phyloP scores from a whole-genome alignment of 2,888 invertebrate genomes.

The Dicyrtomina minuta region DNA sequence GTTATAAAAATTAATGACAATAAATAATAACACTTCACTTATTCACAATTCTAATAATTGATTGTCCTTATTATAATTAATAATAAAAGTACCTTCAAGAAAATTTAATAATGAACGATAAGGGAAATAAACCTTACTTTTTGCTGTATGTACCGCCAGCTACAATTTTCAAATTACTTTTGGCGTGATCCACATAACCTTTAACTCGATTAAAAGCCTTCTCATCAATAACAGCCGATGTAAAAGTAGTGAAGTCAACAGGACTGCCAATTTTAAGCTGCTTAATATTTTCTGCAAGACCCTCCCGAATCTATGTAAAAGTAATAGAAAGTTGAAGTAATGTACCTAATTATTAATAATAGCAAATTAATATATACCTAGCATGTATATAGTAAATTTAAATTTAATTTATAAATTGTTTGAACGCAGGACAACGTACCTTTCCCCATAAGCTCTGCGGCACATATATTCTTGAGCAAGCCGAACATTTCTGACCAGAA shows the following conservation, averaged over 20 bases:
- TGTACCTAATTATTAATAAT: no score
- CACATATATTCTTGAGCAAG: slow-evolving; percentile 94
- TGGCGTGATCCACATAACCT: slow-evolving; percentile 85
- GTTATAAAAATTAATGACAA: background rate
- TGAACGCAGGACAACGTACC: slow-evolving; percentile 56
- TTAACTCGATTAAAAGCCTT: slow-evolving; percentile 87
- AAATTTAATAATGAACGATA: background rate
- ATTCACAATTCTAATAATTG: no score
- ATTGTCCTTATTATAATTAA: no score
- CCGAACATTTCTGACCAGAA: slow-evolving; percentile 97
- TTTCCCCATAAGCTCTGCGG: slow-evolving; percentile 83
- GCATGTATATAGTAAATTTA: slow-evolving; percentile 1
- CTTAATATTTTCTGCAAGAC: slow-evolving; percentile 68
- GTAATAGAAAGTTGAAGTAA: slow-evolving; percentile 8
- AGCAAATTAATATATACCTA: no score
- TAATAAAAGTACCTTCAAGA: no score
- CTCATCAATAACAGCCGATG: slow-evolving; percentile 95
- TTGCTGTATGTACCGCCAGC: slow-evolving; percentile 87
- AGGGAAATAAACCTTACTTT: slow-evolving; percentile 59
- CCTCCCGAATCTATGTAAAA: slow-evolving; percentile 65
- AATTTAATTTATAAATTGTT: background rate
- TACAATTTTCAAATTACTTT: slow-evolving; percentile 72
- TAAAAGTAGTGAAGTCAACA: slow-evolving; percentile 75
- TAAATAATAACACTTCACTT: background rate
- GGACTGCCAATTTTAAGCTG: slow-evolving; percentile 85